Percentiles rank a stretch among this genome's conserved stretches.
These are phyloP conservation scores for Tachystola acroxantha DNA, from an alignment of 2,888 invertebrate species.

Conservation along the genomic window DNA sequence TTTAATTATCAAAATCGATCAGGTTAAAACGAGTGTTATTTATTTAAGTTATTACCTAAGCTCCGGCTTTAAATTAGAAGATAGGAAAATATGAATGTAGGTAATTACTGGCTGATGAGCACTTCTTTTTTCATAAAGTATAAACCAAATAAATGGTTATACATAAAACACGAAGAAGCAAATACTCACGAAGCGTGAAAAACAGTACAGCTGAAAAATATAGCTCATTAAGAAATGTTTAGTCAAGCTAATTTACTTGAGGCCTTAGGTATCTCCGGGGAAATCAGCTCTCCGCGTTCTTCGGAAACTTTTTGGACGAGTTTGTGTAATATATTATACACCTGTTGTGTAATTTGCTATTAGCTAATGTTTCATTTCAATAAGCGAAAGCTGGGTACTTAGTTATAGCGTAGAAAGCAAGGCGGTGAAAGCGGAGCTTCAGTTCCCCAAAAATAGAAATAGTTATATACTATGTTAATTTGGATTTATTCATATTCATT, in stretches of 20 bases:
- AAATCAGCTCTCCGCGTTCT: constrained; percentile 56
- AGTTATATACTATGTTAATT: no score
- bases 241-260: constrained; percentile 65
- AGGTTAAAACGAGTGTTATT: no score
- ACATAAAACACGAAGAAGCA: constrained; percentile 38
- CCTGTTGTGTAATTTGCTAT: constrained; percentile 32
- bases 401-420: no score
- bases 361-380: constrained; percentile 5
- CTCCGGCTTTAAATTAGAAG: no score
- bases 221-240: constrained; percentile 65
- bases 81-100: no score
- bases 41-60: no score
- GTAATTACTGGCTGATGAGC: no score
- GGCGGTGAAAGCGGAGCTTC: no score
- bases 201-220: constrained; percentile 51
- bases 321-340: constrained; percentile 25
- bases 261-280: constrained; percentile 51
- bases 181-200: constrained; percentile 38
- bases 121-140: no score
- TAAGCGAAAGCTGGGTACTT: background rate
- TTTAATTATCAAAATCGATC: no score
- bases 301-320: constrained; percentile 44
- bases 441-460: no score
- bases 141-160: constrained; percentile 11
- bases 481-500: no score